Percentiles rank a stretch among this genome's conserved stretches.
Conservation (phyloP, 2,113 vertebrate species). For the Glareola pratincola region DNA sequence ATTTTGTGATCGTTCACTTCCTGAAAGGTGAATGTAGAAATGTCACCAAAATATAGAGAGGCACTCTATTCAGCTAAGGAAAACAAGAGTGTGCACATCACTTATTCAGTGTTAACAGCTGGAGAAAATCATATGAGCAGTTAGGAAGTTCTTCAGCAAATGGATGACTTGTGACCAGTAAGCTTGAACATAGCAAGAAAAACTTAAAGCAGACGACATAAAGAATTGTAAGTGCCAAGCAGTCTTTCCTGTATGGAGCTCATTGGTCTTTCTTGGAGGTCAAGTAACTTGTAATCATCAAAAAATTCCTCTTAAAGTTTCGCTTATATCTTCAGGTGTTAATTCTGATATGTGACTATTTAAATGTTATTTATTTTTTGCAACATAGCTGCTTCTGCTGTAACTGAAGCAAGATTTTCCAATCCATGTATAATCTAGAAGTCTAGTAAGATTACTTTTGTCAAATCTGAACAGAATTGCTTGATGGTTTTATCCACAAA, state of each 20-base stretch:
- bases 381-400: not conserved
- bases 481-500: slow-evolving; percentile 42
- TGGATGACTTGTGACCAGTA: not conserved
- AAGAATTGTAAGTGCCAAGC: not conserved
- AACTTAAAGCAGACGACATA: not conserved
- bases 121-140: not conserved
- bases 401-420: not conserved
- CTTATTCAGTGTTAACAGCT: not conserved
- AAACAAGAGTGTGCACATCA: not conserved
- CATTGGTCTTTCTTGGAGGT: not conserved
- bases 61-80: not conserved
- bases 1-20: not conserved
- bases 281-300: not conserved
- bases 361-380: not conserved
- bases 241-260: not conserved
- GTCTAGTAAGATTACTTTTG: slow-evolving; percentile 4
- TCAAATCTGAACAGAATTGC: slow-evolving; percentile 7
- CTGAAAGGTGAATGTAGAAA: not conserved
- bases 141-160: not conserved
- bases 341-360: not conserved
- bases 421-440: slow-evolving; percentile 10
- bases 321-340: not conserved
- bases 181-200: not conserved
- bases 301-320: not conserved
- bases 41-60: not conserved